Base-by-base conservation (phyloP, 2,888 invertebrate genomes). In the Geotrupes spiniger region DNA sequence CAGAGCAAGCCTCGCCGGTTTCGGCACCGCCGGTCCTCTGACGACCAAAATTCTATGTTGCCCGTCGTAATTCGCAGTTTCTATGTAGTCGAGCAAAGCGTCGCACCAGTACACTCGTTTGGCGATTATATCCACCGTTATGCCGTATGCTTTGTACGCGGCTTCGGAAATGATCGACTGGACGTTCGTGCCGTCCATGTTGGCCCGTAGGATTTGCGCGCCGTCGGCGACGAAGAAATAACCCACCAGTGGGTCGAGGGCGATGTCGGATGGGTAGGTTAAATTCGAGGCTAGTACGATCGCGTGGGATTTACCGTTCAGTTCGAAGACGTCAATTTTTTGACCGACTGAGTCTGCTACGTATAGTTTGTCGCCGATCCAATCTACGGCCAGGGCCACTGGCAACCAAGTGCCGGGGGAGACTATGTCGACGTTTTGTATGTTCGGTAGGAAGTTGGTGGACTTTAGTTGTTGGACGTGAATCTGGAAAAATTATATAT, bases 81-180 rank as follows among this genome's bases (percentile, higher is more conserved):
- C 96, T 54, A 99, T 93, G 69, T 96, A 93, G 74, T 98, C 96
- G 43, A 97, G 75, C 9, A 95, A 76, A 0, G 93, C 90, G 70
- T 99, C 98, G 64, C 96, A 95, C 96, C 97, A 98, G 74, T 91
- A 97, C 4, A 99, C 84, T 40, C 97, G 76, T 63, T 89, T 85
- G 0, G 89, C 85, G 15, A 93, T 86, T n/a, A 90, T 85, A 72
- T 98, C 97, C 0, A 94, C 85, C 0, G 94, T 84, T 6, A 97
- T 83, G 2, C 95, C 95, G 1, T 91, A 89, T 0, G 96, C 96
- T 70, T 92, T 91, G 70, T 96, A 93, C 0, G 96, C 89, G 0
- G 95, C 95, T 65, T 93, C 92, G 0, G 90, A 87, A 0, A 95
- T 89, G 28, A 98, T 87, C 0, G 91, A 84, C 36, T 82, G 80